Base-by-base conservation (phyloP, 2,113 vertebrate genomes). In the Corvus cornix region DNA sequence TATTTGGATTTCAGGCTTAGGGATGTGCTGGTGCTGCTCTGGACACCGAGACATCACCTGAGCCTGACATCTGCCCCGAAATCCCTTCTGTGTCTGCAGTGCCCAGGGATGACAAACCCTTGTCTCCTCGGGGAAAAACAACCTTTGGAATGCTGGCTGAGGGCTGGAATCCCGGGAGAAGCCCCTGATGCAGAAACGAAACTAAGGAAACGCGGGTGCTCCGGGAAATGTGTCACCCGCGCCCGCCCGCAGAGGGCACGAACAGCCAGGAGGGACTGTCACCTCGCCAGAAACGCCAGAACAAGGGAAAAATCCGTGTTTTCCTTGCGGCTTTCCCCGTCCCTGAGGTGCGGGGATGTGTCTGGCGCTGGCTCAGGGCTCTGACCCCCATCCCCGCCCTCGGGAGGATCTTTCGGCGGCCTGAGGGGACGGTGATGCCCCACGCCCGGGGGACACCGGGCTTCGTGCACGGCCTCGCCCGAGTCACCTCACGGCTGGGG, bases 191-290 rank as follows among this genome's bases (percentile, higher is more conserved):
- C 18, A 72, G 39, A 46, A 37, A 41, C 0, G 3, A 20, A 33
- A 10, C 9, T 2, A 3, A 37, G 19, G 75, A 24, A 66, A 63
- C 0, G 0, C 0, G 1, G 11, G 13, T 20, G 3, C 4, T 8
- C 31, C 5, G 1, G 0, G 3, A 35, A 49, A 72, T 1, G 11
- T 11, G 2, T 44, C 81, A 18, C 4, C 21, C 1, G 1, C 5
- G 21, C 37, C 58, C 0, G 1, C 48, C 83, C 1, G 2, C 49
- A 51, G 46, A 66, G 88, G 30, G 37, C 83, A 43, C 2, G 1
- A 16, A 1, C 16, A 28, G 68, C 43, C 12, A 1, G 19, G 4
- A 26, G 1, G 2, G 33, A 62, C 52, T 33, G 85, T 9, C 69
- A n/a, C 1, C 30, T 1, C 1, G 5, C 33, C 75, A 52, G 6